Evolutionary conservation across 2,888 invertebrate genomes (phyloP).

Genomic region (Ctenicera cuprea): DNA sequence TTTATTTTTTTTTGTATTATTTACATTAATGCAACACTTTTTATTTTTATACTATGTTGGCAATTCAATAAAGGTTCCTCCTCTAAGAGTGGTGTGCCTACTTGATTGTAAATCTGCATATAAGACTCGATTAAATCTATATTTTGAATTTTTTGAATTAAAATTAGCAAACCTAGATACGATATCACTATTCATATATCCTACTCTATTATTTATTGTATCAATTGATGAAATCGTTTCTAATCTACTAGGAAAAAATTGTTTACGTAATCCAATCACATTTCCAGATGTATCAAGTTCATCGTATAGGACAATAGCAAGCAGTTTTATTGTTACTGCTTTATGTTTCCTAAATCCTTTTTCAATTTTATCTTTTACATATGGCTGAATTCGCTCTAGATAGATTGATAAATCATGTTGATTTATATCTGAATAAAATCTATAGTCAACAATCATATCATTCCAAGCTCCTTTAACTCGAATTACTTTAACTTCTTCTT

Average conservation of each 20-base stretch:
- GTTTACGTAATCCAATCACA: neutral
- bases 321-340: constrained; percentile 4
- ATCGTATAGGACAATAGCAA: neutral
- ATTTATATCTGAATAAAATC: too few species aligned
- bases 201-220: constrained; percentile 16
- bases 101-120: neutral
- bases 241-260: neutral
- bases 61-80: neutral
- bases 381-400: neutral
- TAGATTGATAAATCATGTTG: neutral
- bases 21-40: too few species aligned
- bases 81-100: neutral
- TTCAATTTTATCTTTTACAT: too few species aligned
- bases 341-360: too few species aligned
- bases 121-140: neutral
- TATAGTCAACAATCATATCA: neutral
- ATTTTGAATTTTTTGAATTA: neutral
- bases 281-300: constrained; percentile 5
- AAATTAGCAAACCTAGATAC: constrained; percentile 5
- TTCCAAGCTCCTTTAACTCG: constrained; percentile 6
- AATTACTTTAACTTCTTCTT: neutral
- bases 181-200: constrained; percentile 2
- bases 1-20: too few species aligned
- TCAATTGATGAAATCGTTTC: constrained; percentile 5
- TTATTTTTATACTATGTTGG: neutral